These are phyloP conservation scores for Glaucopsyche alexis DNA, from an alignment of 2,888 invertebrate species.

Conservation along the genomic window DNA sequence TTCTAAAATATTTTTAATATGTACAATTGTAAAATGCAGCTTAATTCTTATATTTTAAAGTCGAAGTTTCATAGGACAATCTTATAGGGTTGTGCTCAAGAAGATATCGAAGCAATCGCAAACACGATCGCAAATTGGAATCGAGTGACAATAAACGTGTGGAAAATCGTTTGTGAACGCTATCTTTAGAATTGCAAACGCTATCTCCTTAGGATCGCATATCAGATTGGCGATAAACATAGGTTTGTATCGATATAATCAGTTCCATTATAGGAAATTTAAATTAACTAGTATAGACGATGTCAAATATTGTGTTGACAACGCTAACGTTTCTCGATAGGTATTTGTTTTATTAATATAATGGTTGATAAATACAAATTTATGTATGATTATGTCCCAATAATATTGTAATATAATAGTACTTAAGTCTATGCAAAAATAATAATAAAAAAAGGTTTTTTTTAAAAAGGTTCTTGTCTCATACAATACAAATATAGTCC, in stretches of 20 bases:
- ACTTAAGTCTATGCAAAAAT: no score
- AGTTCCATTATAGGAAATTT: slow-evolving; percentile 54
- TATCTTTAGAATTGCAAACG: slow-evolving; percentile 40
- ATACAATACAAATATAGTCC: no score
- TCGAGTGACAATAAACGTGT: slow-evolving; percentile 50
- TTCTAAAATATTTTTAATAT: neutral
- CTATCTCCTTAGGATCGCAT: slow-evolving; percentile 58
- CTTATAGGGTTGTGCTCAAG: slow-evolving; percentile 15
- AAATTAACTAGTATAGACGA: slow-evolving; percentile 45
- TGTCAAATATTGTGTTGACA: slow-evolving; percentile 6
- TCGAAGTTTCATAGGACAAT: neutral
- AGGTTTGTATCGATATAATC: slow-evolving; percentile 60
- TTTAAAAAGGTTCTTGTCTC: no score
- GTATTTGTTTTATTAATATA: neutral
- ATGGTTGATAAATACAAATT: neutral
- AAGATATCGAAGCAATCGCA: slow-evolving; percentile 39
- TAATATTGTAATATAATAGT: no score
- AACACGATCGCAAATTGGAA: slow-evolving; percentile 56
- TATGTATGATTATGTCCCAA: neutral
- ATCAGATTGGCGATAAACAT: slow-evolving; percentile 61
- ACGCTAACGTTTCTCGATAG: neutral
- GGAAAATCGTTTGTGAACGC: slow-evolving; percentile 52
- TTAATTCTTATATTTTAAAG: neutral
- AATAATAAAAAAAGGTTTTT: no score
- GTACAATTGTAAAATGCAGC: neutral